A percentile compares a stretch with the other conserved stretches of the same genome.
These are phyloP conservation scores for Calliopum simillimum DNA, from an alignment of 2,888 invertebrate species.

Conservation along the genomic window DNA sequence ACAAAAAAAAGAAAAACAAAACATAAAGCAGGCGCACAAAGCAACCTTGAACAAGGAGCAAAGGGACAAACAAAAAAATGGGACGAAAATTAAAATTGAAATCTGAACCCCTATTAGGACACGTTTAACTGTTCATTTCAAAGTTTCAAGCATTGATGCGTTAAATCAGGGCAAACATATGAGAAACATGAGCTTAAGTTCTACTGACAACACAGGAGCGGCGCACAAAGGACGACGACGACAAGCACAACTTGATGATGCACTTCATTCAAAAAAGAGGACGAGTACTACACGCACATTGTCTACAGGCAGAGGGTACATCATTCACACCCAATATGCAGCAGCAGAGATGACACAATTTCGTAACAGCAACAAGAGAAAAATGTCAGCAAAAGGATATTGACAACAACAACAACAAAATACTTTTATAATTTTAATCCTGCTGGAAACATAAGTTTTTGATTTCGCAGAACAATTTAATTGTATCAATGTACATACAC, in stretches of 20 bases:
- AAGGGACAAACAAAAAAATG: not conserved
- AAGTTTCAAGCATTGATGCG: conserved; percentile 64
- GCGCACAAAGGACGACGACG: conserved; percentile 13
- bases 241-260: not conserved
- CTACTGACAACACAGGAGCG: conserved; percentile 39
- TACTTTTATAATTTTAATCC: conserved; percentile 61
- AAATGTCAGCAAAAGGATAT: not conserved
- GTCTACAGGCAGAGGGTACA: not conserved
- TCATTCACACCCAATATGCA: not conserved
- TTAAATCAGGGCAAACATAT: conserved; percentile 61
- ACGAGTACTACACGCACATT: conserved; percentile 36
- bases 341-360: conserved; percentile 21
- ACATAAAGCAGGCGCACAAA: not conserved
- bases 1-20: conserved; percentile 22
- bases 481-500: conserved; percentile 25
- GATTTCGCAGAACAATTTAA: conserved; percentile 37
- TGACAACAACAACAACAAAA: conserved; percentile 3
- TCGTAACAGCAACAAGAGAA: conserved; percentile 14
- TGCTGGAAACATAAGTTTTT: conserved; percentile 62
- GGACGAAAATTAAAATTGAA: conserved; percentile 48
- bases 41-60: not conserved
- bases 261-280: conserved; percentile 11
- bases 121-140: conserved; percentile 66
- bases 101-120: conserved; percentile 65
- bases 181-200: conserved; percentile 39